Conservation (phyloP, 2,797 vertebrate genomes). For the Enteromius thamalakanensis region DNA sequence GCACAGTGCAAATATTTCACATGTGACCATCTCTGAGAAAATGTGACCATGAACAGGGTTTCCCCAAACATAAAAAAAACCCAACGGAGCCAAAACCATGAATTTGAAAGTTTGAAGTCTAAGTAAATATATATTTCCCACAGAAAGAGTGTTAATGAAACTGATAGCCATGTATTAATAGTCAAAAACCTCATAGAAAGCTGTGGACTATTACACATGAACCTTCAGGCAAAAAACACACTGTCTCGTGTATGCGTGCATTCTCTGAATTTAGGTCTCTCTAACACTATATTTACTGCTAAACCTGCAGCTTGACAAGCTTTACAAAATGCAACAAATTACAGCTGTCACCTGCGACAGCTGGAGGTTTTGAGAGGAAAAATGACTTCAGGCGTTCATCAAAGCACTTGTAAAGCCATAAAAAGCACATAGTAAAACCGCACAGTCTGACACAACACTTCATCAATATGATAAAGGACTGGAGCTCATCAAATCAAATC, state of each 20-base stretch:
- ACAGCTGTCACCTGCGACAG: slow-evolving; percentile 53
- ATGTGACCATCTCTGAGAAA: slow-evolving; percentile 38
- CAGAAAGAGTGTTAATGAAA: slow-evolving; percentile 37
- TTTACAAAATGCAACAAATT: slow-evolving; percentile 8
- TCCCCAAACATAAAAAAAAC: slow-evolving; percentile 20
- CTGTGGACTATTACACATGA: not conserved
- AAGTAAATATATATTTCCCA: slow-evolving; percentile 25
- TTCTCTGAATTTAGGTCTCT: slow-evolving; percentile 33
- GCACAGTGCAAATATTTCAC: slow-evolving; percentile 49
- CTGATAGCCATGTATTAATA: slow-evolving; percentile 23
- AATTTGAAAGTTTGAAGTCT: slow-evolving; percentile 21
- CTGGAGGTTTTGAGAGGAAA: not conserved
- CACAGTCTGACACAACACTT: not conserved
- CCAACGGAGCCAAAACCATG: not conserved
- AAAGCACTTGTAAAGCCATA: slow-evolving; percentile 13
- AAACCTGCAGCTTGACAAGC: slow-evolving; percentile 6
- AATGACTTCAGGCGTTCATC: not conserved
- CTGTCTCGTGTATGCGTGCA: not conserved
- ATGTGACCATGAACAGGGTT: slow-evolving; percentile 20
- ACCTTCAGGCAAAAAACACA: not conserved
- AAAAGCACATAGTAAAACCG: slow-evolving; percentile 4
- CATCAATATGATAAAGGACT: slow-evolving; percentile 7
- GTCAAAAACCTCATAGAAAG: slow-evolving; percentile 17
- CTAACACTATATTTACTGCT: not conserved
- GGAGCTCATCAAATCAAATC: not conserved